Evolutionary conservation across 2,113 vertebrate species (phyloP).

Genomic region (Nyctereutes procyonoides): DNA sequence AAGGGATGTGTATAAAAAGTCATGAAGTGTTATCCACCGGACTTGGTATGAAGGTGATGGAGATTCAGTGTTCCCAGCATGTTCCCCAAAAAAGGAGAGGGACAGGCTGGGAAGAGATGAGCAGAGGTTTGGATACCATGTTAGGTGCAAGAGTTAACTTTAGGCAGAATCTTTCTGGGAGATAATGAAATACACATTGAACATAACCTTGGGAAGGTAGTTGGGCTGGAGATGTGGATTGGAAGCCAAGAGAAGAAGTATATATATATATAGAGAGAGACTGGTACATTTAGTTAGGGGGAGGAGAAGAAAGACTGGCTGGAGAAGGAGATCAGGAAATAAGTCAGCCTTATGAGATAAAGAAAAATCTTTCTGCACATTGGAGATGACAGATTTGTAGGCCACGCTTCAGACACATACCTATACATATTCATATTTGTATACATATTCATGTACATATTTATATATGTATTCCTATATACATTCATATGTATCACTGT

Average conservation of each 20-base stretch:
- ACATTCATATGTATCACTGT: slow-evolving; percentile 81
- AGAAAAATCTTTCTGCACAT: slow-evolving; percentile 73
- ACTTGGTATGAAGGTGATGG: neutral
- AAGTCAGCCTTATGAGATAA: slow-evolving; percentile 66
- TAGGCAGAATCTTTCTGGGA: neutral
- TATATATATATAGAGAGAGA: neutral
- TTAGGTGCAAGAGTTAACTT: neutral
- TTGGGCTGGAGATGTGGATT: neutral
- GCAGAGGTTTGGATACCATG: neutral
- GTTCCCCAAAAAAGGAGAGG: neutral
- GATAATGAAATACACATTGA: neutral
- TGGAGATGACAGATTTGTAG: slow-evolving; percentile 80
- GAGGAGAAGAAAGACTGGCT: neutral
- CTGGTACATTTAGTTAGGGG: neutral
- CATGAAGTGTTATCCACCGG: neutral
- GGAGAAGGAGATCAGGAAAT: slow-evolving; percentile 56
- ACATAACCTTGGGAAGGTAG: neutral
- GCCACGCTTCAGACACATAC: slow-evolving; percentile 79
- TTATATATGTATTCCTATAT: slow-evolving; percentile 79
- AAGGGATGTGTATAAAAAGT: neutral
- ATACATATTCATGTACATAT: slow-evolving; percentile 83
- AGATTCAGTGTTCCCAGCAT: neutral
- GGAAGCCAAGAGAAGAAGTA: neutral
- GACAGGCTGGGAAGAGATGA: neutral
- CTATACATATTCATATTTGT: slow-evolving; percentile 81